Conservation (phyloP, 2,797 vertebrate species). For the Sebastiscus tertius region DNA sequence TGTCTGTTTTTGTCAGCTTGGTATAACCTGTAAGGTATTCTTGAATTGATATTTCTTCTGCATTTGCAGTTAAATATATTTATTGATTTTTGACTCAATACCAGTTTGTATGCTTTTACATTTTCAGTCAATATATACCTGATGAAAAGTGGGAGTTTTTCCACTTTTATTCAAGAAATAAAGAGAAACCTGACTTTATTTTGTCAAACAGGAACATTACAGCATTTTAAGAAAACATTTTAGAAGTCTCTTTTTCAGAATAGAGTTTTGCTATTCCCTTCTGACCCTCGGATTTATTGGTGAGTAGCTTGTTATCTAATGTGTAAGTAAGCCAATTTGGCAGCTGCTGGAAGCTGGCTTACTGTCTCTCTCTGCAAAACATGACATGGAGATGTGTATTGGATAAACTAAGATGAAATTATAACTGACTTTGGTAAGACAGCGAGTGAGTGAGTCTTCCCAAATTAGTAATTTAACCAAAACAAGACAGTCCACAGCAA, state of each 20-base stretch:
- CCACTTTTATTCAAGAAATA: not conserved
- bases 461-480: not conserved
- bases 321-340: too few species aligned
- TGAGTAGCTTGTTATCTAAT: not conserved
- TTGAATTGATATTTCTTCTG: not conserved
- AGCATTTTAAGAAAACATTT: not conserved
- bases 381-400: not conserved
- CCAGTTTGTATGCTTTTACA: not conserved
- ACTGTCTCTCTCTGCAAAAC: not conserved
- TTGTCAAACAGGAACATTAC: not conserved
- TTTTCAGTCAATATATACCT: not conserved
- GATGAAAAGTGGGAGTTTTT: not conserved
- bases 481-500: not conserved
- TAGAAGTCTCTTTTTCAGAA: not conserved
- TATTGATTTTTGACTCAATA: not conserved
- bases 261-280: not conserved
- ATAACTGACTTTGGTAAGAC: accelerated
- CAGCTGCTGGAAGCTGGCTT: not conserved
- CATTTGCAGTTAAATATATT: not conserved
- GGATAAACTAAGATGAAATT: not conserved
- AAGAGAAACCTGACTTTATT: not conserved
- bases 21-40: not conserved
- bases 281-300: not conserved
- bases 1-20: not conserved
- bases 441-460: not conserved